Percentiles rank a stretch among this genome's conserved stretches.
These are phyloP conservation scores for Caenorhabditis afra DNA, from an alignment of 2,888 invertebrate genomes.

Conservation along the genomic window DNA sequence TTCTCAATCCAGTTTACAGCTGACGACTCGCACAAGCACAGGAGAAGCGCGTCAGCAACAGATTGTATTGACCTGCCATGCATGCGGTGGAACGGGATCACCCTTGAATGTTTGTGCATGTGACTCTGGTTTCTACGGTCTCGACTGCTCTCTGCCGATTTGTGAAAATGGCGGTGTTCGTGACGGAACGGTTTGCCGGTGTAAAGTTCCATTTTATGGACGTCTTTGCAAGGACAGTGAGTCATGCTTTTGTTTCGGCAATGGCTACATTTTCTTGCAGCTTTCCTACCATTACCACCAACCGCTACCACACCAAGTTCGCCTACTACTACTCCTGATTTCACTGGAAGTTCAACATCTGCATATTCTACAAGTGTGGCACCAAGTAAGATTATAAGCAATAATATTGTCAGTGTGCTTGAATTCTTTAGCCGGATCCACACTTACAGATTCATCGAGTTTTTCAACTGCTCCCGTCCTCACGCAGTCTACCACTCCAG, in stretches of 20 bases:
- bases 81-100: constrained; percentile 34
- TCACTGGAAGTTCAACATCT: not conserved
- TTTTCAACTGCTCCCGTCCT: not conserved
- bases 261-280: not conserved
- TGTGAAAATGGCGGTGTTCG: constrained; percentile 31
- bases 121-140: constrained; percentile 19
- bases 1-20: constrained; percentile 22
- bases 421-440: no score
- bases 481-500: not conserved
- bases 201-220: constrained; percentile 27
- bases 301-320: no score
- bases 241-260: not conserved
- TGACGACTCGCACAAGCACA: constrained; percentile 9
- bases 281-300: not conserved
- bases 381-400: no score
- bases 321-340: not conserved
- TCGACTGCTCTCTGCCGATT: constrained; percentile 40
- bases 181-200: constrained; percentile 45
- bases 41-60: constrained; percentile 19
- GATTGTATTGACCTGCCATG: constrained; percentile 38
- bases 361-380: no score
- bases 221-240: constrained; percentile 18
- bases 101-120: constrained; percentile 19
- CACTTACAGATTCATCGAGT: no score
- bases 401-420: no score